Evolutionary conservation across 2,797 vertebrate species (phyloP), one percentile per base, ranked within the genome.

Genomic region (Knipowitschia caucasica): DNA sequence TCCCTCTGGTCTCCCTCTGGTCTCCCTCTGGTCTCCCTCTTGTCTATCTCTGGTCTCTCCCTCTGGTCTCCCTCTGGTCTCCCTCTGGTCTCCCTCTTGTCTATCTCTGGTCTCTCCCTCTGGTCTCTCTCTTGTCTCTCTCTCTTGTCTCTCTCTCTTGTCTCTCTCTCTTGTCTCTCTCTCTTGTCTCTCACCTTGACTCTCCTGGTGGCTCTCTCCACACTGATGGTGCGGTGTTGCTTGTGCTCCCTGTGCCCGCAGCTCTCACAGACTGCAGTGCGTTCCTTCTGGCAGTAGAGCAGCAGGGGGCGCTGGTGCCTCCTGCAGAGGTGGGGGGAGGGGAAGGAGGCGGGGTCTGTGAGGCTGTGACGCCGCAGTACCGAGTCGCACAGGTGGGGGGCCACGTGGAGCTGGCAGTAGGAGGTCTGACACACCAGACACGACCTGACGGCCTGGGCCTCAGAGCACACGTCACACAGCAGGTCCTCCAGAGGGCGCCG

Each of bases 261-360:
- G 3, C 23, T 47, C 0, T 1, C 7, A 1, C 86, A 88, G 35
- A 86, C 39, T 0, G 66, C 73, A 0, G 21, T 64, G 36, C 78
- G 75, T 27, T 87, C 83, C 0, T 1, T 65, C 64, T 40, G 73
- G 67, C 86, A 88, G 70, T 82, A 88, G 65, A 69, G 62, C 2
- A 65, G 64, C 54, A 87, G 74, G 0, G 65, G 69, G 25, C 33
- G 36, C 52, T 58, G 50, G 67, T 88, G 86, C 0, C 67, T 67
- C 1, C 62, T 38, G 73, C 85, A 88, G 26, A 75, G 67, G 43
- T 77, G 58, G 3, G 62, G 53, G 36, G 21, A n/a, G 62, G 53
- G 2, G 44, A 80, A 77, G 2, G 43, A 49, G 29, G 56, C 64
- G 0, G 82, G 82, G 10, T 81, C 78, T 0, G 53, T 70, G 26